Evolutionary conservation across 1,140 invertebrate genomes (phyloP), one percentile per base, ranked within the genome.

Genomic region (Drosophila neocordata): DNA sequence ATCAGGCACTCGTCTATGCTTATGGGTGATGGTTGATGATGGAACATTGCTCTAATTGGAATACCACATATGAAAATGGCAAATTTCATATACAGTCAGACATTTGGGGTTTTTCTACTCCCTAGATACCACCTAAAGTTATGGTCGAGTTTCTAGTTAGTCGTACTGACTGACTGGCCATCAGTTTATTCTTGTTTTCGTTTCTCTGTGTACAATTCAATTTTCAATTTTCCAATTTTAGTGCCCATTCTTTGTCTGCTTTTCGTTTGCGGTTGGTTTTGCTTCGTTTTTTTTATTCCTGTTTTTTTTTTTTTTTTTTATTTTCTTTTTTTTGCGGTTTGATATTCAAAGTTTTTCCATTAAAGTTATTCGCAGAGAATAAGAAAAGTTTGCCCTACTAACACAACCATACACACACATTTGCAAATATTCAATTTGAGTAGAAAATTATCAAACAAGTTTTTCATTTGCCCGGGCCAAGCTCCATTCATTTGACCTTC

Each of bases 331-430:
- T 87, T 71, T 88, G 83, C 69, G 83, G 83, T 89, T 89, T 79
- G 76, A 79, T 89, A 88, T 89, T 82, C 84, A 88, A 88, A 88
- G 83, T 88, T 88, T 88, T 88, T 88, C 83, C 83, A 88, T 88
- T 88, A 88, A 88, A 88, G 83, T 88, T 88, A 89, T 83, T 83
- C 69, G 65, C 76, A 79, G 72, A 79, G 79, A 87, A 87, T 89
- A 88, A 79, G 79, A 77, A 88, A 88, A 88, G 69, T 88, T 88
- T 88, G 44, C 53, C 55, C 48, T 44, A 70, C 69, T 55, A 38
- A 67, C 73, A 48, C 58, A 37, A 18, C 55, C 56, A 65, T 22
- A 58, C 41, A 65, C 12, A 65, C 51, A 80, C 77, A 78, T 80
- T 82, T 79, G 75, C 79, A 79, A 79, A 83, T 87, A 87, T 87